Conservation (phyloP, 2,888 invertebrate genomes). For the Drosophila stalkeri region DNA sequence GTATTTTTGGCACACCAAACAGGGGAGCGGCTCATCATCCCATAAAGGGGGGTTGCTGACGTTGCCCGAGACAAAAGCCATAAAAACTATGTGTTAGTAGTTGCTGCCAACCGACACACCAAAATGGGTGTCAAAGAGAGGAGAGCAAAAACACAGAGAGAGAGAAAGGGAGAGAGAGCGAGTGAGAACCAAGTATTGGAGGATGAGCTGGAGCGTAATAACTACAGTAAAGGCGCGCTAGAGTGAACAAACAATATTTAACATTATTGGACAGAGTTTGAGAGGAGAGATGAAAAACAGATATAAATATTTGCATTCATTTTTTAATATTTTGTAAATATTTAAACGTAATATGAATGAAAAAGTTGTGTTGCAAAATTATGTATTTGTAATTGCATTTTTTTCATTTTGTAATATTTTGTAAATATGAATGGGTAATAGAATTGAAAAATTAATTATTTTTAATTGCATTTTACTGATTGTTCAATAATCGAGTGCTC, state of each 20-base stretch:
- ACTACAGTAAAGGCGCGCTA: background rate
- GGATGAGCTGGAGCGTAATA: background rate
- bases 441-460: too few relatives aligned
- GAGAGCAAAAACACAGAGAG: background rate
- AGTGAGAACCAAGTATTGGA: background rate
- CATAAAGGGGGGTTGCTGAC: constrained; percentile 37
- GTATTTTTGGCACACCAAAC: background rate
- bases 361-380: too few relatives aligned
- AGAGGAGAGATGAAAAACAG: background rate
- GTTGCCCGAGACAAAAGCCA: constrained; percentile 59
- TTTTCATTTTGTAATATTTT: too few relatives aligned
- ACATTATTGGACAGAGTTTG: background rate
- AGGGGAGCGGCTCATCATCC: constrained; percentile 42
- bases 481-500: too few relatives aligned
- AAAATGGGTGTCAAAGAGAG: constrained; percentile 16
- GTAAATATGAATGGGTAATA: too few relatives aligned
- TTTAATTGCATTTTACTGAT: too few relatives aligned
- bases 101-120: constrained; percentile 22
- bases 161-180: background rate
- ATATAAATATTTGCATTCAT: background rate
- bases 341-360: too few relatives aligned
- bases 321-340: too few relatives aligned
- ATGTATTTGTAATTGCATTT: too few relatives aligned
- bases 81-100: constrained; percentile 59
- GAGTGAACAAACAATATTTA: background rate